phyloP scores from a whole-genome alignment of 2,797 vertebrate genomes.

The Thalassophryne amazonica region DNA sequence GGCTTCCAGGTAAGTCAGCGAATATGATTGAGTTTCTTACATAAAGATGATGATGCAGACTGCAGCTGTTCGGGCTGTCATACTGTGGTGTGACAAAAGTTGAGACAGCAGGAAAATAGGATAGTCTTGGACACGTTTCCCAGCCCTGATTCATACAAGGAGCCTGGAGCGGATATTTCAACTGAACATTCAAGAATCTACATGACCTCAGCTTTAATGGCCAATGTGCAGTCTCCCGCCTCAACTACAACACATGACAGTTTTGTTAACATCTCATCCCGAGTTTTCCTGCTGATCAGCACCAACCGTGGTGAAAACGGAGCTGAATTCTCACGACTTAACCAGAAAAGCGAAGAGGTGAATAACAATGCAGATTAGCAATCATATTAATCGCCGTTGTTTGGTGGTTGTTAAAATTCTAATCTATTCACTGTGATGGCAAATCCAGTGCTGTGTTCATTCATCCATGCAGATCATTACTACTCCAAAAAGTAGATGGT shows the following conservation, averaged over 20 bases:
- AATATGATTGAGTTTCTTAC: constrained; percentile 21
- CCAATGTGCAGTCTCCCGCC: constrained; percentile 27
- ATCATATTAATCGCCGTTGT: no score
- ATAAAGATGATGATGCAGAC: constrained; percentile 27
- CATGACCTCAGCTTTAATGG: constrained; percentile 34
- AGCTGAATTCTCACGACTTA: background rate
- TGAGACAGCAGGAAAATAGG: constrained; percentile 12
- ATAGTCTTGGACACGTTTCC: constrained; percentile 22
- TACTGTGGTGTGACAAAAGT: constrained; percentile 25
- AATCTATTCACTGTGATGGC: no score
- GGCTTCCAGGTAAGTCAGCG: constrained; percentile 36
- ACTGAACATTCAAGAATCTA: constrained; percentile 26
- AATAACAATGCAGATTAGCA: no score
- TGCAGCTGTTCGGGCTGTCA: constrained; percentile 22
- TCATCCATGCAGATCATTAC: no score
- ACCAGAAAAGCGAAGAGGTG: background rate
- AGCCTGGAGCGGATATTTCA: constrained; percentile 38
- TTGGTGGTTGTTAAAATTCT: no score
- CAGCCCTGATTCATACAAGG: constrained; percentile 21
- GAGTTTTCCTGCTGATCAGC: constrained; percentile 7
- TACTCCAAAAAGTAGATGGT: no score
- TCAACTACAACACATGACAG: constrained; percentile 10
- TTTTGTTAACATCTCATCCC: constrained; percentile 5
- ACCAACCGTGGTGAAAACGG: constrained; percentile 5
- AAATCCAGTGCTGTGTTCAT: no score